phyloP scores from a whole-genome alignment of 2,888 invertebrate genomes.

The Lomographa bimaculata region DNA sequence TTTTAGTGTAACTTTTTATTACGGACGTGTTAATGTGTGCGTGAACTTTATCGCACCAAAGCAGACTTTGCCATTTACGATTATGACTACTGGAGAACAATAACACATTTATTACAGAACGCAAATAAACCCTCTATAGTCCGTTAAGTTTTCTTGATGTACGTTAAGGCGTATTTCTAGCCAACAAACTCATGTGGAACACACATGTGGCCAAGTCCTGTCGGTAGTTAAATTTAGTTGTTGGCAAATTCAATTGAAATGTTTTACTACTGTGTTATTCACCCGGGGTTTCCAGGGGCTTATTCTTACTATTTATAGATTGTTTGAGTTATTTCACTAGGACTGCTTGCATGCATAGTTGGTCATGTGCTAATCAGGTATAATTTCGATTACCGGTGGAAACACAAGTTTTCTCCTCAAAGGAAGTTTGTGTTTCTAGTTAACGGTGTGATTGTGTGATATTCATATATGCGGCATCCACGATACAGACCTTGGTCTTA shows the following conservation, averaged over 20 bases:
- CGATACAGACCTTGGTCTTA: too few relatives aligned
- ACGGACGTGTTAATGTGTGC: constrained; percentile 18
- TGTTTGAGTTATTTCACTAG: too few relatives aligned
- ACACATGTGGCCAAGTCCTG: constrained; percentile 1
- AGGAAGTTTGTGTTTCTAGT: too few relatives aligned
- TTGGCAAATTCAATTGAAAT: constrained; percentile 10
- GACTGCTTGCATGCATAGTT: too few relatives aligned
- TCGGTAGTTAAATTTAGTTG: background rate
- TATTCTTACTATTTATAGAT: too few relatives aligned
- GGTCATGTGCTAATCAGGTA: too few relatives aligned
- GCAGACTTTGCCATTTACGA: constrained; percentile 23
- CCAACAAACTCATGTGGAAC: constrained; percentile 7
- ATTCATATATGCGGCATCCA: too few relatives aligned
- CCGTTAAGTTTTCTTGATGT: constrained; percentile 17
- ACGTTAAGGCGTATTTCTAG: constrained; percentile 12
- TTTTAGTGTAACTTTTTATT: constrained; percentile 18
- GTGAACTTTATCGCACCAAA: constrained; percentile 18
- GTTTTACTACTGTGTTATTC: too few relatives aligned
- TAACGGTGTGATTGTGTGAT: too few relatives aligned
- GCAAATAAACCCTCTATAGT: constrained; percentile 17
- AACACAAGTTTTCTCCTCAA: too few relatives aligned
- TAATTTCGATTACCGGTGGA: too few relatives aligned
- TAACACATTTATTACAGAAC: constrained; percentile 25
- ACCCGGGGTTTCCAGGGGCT: too few relatives aligned
- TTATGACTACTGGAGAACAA: constrained; percentile 24